These are phyloP conservation scores for Charadrius vociferus DNA, from an alignment of 2,113 vertebrate species.

Conservation along the genomic window DNA sequence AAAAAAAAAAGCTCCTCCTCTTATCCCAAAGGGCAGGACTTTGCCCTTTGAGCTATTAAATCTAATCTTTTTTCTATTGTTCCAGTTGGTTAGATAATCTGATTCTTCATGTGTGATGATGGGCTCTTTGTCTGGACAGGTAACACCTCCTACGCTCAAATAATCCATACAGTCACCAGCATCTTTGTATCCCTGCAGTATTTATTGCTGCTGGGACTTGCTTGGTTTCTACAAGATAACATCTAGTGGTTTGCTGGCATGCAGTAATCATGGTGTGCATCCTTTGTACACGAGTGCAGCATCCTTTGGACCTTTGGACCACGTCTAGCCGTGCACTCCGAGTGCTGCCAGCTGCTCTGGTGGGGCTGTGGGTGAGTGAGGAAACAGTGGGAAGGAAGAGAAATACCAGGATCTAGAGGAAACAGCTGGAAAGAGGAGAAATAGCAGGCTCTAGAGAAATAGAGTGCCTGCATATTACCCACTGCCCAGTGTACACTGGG, in stretches of 20 bases:
- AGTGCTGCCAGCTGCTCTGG: neutral
- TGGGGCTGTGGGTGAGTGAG: neutral
- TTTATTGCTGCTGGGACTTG: neutral
- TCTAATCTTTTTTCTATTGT: neutral
- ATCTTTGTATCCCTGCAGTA: neutral
- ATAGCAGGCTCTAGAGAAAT: neutral
- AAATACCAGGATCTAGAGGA: neutral
- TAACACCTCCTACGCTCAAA: neutral
- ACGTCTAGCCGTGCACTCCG: fast-evolving
- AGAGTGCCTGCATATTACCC: fast-evolving
- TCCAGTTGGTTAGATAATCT: neutral
- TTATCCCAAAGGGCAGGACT: neutral
- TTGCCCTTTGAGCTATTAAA: neutral
- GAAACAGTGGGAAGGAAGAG: neutral
- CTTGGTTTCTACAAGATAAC: neutral
- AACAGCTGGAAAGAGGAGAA: neutral
- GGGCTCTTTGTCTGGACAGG: neutral
- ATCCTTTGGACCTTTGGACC: neutral
- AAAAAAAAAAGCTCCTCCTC: neutral
- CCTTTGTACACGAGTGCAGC: neutral
- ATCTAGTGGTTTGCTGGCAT: neutral
- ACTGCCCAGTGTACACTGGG: fast-evolving
- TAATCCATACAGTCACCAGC: too few species aligned
- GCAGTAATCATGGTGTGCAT: neutral
- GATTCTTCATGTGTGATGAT: neutral